Conservation (phyloP, 2,888 invertebrate genomes). For the Sphecodes monilicornis region DNA sequence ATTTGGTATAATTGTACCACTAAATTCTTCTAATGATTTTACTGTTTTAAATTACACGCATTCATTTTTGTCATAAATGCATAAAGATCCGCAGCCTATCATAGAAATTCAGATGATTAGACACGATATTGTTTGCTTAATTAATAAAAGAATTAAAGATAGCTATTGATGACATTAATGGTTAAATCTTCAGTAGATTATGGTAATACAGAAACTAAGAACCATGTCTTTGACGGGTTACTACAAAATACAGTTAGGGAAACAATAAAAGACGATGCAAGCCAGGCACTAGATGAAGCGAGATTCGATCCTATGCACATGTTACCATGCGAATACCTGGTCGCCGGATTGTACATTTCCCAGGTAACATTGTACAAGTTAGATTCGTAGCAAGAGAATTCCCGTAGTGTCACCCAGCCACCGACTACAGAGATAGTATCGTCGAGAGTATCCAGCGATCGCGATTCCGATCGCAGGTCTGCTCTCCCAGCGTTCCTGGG, state of each 20-base stretch:
- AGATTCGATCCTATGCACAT: conserved; percentile 42
- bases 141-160: too few relatives aligned
- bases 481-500: conserved; percentile 29
- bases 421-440: conserved; percentile 62
- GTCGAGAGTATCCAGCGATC: conserved; percentile 40
- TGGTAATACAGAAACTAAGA: background rate
- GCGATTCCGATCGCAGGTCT: conserved; percentile 38
- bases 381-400: conserved; percentile 48
- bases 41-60: too few relatives aligned
- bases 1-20: too few relatives aligned
- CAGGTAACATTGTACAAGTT: conserved; percentile 39
- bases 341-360: conserved; percentile 28
- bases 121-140: too few relatives aligned
- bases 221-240: background rate
- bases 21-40: too few relatives aligned
- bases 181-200: too few relatives aligned
- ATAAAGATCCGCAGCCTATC: too few relatives aligned
- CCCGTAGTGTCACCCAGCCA: conserved; percentile 60
- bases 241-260: background rate
- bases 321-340: conserved; percentile 40
- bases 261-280: background rate
- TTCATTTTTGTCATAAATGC: too few relatives aligned
- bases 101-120: too few relatives aligned
- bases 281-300: background rate
- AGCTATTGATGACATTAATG: too few relatives aligned